Percentiles rank a stretch among this genome's conserved stretches.
phyloP scores from a whole-genome alignment of 2,888 invertebrate species.

The Sphinx pinastri region DNA sequence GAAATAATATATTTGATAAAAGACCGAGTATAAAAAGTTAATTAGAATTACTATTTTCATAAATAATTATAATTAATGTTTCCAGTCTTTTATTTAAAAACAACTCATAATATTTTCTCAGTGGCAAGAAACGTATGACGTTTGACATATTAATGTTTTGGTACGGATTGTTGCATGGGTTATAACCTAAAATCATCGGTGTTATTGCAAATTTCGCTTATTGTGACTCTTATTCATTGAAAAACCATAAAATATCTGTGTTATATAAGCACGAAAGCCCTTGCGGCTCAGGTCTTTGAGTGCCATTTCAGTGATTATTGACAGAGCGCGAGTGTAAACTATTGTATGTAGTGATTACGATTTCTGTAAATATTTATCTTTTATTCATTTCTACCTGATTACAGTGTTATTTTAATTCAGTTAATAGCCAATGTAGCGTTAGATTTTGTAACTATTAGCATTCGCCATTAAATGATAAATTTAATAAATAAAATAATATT shows the following conservation, averaged over 20 bases:
- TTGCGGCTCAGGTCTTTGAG: not conserved
- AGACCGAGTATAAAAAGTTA: too few species aligned
- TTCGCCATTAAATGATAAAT: constrained; percentile 30
- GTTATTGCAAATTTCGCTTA: constrained; percentile 27
- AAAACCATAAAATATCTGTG: not conserved
- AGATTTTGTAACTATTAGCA: not conserved
- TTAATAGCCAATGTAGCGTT: not conserved
- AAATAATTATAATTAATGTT: not conserved
- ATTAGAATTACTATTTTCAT: not conserved
- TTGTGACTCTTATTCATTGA: not conserved
- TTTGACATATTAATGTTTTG: constrained; percentile 34
- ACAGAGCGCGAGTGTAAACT: not conserved
- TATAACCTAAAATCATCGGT: constrained; percentile 49
- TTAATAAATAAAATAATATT: constrained; percentile 39
- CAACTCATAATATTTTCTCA: not conserved
- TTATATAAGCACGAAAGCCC: not conserved
- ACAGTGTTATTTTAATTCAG: not conserved
- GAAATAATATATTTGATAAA: too few species aligned
- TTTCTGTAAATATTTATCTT: not conserved
- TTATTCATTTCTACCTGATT: not conserved
- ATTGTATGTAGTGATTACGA: not conserved
- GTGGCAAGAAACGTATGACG: not conserved
- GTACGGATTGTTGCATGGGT: constrained; percentile 22
- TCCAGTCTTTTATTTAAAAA: not conserved
- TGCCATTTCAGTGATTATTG: not conserved